Evolutionary conservation across 2,113 vertebrate genomes (phyloP), one percentile per base, ranked within the genome.

Genomic region (Indri indri): DNA sequence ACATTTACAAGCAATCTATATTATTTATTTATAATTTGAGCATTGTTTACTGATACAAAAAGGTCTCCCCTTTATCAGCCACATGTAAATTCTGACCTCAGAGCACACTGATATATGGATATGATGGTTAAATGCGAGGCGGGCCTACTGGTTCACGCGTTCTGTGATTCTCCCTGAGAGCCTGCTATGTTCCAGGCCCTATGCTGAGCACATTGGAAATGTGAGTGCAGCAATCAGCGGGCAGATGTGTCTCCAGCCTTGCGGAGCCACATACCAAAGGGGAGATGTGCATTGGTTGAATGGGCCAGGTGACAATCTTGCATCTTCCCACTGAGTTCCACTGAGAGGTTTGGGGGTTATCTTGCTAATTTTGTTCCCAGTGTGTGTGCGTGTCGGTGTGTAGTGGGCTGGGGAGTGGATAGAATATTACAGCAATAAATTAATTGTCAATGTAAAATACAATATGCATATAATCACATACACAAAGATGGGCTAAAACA

Each of bases 41-140:
- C 50, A 76, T 91, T 68, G 93, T 94, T 95, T 79, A n/a, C 12
- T 81, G 20, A 66, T 71, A 52, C 54, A 27, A 37, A 94, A 91
- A 52, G 4, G 0, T 23, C 45, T 90, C 5, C 52, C 40, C 11
- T 86, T 96, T 63, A 37, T 73, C 50, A 94, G 52, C 6, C 30
- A 74, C 34, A 45, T 11, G 25, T 77, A 73, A 79, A 73, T 86
- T 40, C 32, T 88, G 45, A 88, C 52, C 27, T 82, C 47, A 79
- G 32, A 73, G 22, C 34, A 68, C 18, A 57, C 10, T 12, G 30
- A 52, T 68, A 3, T 27, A 18, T 81, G 70, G 27, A 54, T n/a
- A 25, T 57, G 45, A 37, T 5, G 13, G 63, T 70, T 74, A 70
- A 74, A 40, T 45, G 1, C 16, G 50, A 70, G 22, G 30, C 1